A percentile compares a stretch with the other conserved stretches of the same genome.
These are phyloP conservation scores for Luperina nickerlii DNA, from an alignment of 2,888 invertebrate genomes.

Conservation along the genomic window DNA sequence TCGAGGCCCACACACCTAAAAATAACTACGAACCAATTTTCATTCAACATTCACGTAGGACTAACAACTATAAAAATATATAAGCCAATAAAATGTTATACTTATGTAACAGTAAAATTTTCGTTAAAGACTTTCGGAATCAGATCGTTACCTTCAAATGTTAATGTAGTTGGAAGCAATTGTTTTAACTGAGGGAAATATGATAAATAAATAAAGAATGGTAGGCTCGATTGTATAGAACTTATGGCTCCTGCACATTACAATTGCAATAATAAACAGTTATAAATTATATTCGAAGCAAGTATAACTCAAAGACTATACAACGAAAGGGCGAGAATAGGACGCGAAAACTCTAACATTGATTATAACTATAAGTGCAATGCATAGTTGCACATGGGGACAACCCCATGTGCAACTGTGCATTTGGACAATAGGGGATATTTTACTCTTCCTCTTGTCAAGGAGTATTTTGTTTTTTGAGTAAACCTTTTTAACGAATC, in stretches of 20 bases:
- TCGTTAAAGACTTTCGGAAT: conserved; percentile 38
- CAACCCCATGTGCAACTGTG: too few species aligned
- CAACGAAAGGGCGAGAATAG: neutral
- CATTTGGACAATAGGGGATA: neutral
- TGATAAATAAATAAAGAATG: conserved; percentile 15
- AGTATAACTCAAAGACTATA: neutral
- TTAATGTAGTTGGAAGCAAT: conserved; percentile 39
- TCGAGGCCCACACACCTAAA: neutral
- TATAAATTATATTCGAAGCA: neutral
- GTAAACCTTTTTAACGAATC: neutral
- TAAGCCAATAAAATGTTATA: conserved; percentile 47
- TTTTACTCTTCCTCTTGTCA: neutral
- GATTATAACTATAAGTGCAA: neutral
- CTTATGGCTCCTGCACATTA: neutral
- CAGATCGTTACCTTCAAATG: conserved; percentile 26
- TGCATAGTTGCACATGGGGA: neutral
- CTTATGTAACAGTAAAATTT: conserved; percentile 34
- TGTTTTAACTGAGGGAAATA: conserved; percentile 30
- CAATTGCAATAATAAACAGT: neutral
- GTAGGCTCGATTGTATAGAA: neutral
- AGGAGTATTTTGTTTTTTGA: neutral
- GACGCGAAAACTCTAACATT: neutral
- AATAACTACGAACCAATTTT: conserved; percentile 17
- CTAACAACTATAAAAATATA: conserved; percentile 18
- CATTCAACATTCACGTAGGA: conserved; percentile 10